Base-by-base conservation (phyloP, 2,113 vertebrate genomes). In the Nerophis lumbriciformis region DNA sequence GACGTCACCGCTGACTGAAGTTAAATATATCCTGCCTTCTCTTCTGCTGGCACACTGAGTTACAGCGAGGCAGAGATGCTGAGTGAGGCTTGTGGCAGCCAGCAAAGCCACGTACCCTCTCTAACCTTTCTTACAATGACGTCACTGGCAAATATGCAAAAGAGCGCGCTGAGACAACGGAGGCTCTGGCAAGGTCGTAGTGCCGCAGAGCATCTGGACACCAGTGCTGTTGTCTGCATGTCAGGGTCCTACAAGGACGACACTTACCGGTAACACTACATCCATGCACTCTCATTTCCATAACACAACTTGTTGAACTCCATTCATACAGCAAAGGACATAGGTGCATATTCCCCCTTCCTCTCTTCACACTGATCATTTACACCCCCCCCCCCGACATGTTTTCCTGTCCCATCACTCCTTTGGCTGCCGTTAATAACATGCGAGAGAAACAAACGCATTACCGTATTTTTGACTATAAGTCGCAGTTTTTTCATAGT, bases 181-280 rank as follows among this genome's bases (percentile, higher is more conserved):
- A 78, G 80, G 79, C 79, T 72, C 67, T 21, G 66, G 79, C 90
- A 90, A 91, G 90, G 89, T 90, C 89, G 84, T 65, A 61, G 78
- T 86, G 83, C 83, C 84, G 85, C 89, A 88, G 80, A 84, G 89
- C 87, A 88, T 90, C 86, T 89, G 90, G 87, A 87, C 84, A 45
- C 65, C 38, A 55, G 10, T 61, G 49, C 66, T 58, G 56, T 48
- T 75, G 62, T 77, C 66, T 68, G 66, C 69, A 71, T 53, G 73
- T 73, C 66, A 64, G 79, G 65, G 72, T 74, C 69, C 59, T 71
- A 50, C 74, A 66, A 64, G 81, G 80, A 38, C 42, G 5, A 45
- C 66, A 68, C 64, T n/a, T n/a, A n/a, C n/a, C n/a, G n/a, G 9
- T 36, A 53, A 8, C 53, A 55, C n/a, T 59, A 47, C 65, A 69